These are phyloP conservation scores for Parotocinclus haroldoi DNA, from an alignment of 2,797 vertebrate species.

Conservation along the genomic window DNA sequence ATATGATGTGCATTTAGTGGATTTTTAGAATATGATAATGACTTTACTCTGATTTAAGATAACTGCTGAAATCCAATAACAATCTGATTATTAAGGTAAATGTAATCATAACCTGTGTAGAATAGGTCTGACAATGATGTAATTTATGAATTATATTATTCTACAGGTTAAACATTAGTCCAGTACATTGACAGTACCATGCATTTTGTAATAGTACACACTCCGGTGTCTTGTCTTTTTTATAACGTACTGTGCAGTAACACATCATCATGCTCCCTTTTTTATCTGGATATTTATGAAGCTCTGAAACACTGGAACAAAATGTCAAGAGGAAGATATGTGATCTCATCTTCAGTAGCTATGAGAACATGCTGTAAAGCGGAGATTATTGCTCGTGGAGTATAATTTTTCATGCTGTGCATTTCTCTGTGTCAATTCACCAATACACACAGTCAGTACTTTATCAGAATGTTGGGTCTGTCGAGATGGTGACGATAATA, in stretches of 20 bases:
- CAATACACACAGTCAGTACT: slow-evolving; percentile 37
- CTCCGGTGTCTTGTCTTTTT: neutral
- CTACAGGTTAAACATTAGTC: no score
- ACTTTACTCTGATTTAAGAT: no score
- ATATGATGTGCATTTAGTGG: no score
- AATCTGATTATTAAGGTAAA: no score
- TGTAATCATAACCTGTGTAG: no score
- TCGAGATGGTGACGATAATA: slow-evolving; percentile 45
- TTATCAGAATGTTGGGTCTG: slow-evolving; percentile 49
- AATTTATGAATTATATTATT: no score
- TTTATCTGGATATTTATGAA: neutral
- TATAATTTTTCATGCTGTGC: slow-evolving; percentile 30
- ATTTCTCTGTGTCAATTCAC: slow-evolving; percentile 40
- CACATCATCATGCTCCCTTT: neutral
- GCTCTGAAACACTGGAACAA: neutral
- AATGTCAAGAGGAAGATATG: neutral
- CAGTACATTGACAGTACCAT: no score
- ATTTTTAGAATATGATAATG: no score
- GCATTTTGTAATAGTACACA: no score
- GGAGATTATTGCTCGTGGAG: slow-evolving; percentile 23
- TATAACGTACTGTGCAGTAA: neutral
- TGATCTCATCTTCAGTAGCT: slow-evolving; percentile 9
- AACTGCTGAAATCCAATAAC: no score
- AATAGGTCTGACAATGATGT: no score
- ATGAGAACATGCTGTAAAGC: slow-evolving; percentile 15